Conservation (phyloP, 2,888 invertebrate genomes). For the Tethea ocularis region DNA sequence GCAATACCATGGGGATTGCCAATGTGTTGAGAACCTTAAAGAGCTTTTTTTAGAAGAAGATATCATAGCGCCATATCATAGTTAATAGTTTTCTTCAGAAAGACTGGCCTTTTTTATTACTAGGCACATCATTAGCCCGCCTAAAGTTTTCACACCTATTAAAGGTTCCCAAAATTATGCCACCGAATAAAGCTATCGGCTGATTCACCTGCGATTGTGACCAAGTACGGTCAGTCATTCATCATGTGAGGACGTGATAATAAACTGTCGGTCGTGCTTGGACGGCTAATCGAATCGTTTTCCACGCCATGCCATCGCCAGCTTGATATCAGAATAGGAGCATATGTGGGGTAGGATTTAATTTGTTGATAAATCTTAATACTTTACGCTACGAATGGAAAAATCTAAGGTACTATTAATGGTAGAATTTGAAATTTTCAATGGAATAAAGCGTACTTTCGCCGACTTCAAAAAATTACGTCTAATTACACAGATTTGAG, state of each 20-base stretch:
- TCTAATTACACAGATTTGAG: too few species aligned
- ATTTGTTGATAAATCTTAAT: neutral
- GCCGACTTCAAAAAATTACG: too few species aligned
- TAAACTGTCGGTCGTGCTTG: slow-evolving; percentile 24
- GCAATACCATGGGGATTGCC: too few species aligned
- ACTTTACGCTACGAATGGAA: too few species aligned
- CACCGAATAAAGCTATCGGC: neutral
- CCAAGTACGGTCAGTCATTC: slow-evolving; percentile 35
- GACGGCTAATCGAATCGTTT: slow-evolving; percentile 57
- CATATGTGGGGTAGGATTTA: slow-evolving; percentile 15
- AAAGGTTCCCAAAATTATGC: neutral
- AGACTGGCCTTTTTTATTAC: too few species aligned
- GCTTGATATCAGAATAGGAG: slow-evolving; percentile 25
- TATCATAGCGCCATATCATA: too few species aligned
- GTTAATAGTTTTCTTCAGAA: too few species aligned
- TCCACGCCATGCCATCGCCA: slow-evolving; percentile 36
- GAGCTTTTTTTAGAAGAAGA: too few species aligned
- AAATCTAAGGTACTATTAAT: too few species aligned
- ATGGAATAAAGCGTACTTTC: too few species aligned
- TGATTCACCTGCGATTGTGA: slow-evolving; percentile 4
- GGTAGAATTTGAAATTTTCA: too few species aligned
- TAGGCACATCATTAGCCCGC: neutral
- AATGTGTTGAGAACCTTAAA: too few species aligned
- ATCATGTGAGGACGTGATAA: slow-evolving; percentile 44
- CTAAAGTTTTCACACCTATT: neutral